Conservation (phyloP, 2,888 invertebrate genomes). For the Zonitis immaculata region DNA sequence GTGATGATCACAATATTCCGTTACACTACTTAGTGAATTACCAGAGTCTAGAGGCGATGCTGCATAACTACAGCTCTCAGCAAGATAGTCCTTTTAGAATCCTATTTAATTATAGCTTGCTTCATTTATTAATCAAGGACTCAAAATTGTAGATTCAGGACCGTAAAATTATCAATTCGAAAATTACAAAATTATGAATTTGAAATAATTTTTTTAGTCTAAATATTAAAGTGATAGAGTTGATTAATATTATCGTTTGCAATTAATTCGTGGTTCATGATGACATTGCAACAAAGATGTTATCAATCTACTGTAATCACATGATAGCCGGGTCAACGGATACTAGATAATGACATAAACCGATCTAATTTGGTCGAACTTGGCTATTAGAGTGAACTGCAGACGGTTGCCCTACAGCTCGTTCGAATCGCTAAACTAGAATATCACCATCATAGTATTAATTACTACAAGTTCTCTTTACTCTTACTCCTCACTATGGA, state of each 20-base stretch:
- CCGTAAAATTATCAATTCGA: too few relatives aligned
- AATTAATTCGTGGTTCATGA: slow-evolving; percentile 38
- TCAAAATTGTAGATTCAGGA: too few relatives aligned
- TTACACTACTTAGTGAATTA: too few relatives aligned
- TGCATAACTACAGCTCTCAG: too few relatives aligned
- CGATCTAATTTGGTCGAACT: slow-evolving; percentile 39
- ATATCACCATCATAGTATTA: slow-evolving; percentile 19
- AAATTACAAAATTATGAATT: too few relatives aligned
- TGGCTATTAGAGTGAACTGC: slow-evolving; percentile 28
- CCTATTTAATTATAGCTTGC: too few relatives aligned
- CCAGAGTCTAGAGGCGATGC: too few relatives aligned
- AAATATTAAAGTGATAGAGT: too few relatives aligned
- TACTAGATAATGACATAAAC: slow-evolving; percentile 40
- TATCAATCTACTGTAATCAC: slow-evolving; percentile 40
- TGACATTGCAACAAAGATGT: slow-evolving; percentile 39
- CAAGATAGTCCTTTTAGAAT: too few relatives aligned
- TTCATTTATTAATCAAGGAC: too few relatives aligned
- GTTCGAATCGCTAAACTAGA: slow-evolving; percentile 28
- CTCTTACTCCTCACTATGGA: slow-evolving; percentile 21
- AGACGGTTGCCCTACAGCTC: slow-evolving; percentile 22
- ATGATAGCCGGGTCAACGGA: slow-evolving; percentile 36
- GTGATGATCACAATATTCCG: too few relatives aligned
- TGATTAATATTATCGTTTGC: slow-evolving; percentile 37
- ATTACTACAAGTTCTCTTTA: slow-evolving; percentile 18
- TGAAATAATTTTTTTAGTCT: too few relatives aligned